These are phyloP conservation scores for Eupithecia dodoneata DNA, from an alignment of 2,888 invertebrate species.

Conservation along the genomic window DNA sequence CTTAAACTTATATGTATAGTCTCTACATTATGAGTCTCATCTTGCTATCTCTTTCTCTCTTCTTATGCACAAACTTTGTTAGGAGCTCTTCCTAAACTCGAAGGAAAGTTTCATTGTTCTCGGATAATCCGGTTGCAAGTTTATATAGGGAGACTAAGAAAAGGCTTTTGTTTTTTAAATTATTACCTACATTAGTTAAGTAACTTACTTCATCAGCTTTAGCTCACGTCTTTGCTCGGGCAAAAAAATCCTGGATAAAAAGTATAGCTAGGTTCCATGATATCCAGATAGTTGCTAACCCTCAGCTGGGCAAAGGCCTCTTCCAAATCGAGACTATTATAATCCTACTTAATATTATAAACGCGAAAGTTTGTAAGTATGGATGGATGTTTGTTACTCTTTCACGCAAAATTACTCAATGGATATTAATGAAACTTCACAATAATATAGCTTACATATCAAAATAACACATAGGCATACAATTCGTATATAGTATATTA, in stretches of 20 bases:
- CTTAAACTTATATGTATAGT: background rate
- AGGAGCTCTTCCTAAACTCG: background rate
- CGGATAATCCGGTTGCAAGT: background rate
- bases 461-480: too few species aligned
- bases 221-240: background rate
- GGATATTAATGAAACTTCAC: too few species aligned
- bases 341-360: too few species aligned
- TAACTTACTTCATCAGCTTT: background rate
- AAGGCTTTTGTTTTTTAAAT: background rate
- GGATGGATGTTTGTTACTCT: too few species aligned
- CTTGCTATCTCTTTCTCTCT: background rate
- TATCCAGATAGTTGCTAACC: too few species aligned
- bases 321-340: too few species aligned
- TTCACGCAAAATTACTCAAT: too few species aligned
- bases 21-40: background rate
- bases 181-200: background rate
- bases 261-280: too few species aligned
- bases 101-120: background rate
- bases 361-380: too few species aligned
- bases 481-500: too few species aligned
- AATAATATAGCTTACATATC: too few species aligned
- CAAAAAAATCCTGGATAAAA: background rate
- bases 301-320: too few species aligned
- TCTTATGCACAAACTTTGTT: slow-evolving; percentile 4
- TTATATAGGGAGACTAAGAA: background rate